Base-by-base conservation (phyloP, 2,113 vertebrate species). In the Lagopus muta region DNA sequence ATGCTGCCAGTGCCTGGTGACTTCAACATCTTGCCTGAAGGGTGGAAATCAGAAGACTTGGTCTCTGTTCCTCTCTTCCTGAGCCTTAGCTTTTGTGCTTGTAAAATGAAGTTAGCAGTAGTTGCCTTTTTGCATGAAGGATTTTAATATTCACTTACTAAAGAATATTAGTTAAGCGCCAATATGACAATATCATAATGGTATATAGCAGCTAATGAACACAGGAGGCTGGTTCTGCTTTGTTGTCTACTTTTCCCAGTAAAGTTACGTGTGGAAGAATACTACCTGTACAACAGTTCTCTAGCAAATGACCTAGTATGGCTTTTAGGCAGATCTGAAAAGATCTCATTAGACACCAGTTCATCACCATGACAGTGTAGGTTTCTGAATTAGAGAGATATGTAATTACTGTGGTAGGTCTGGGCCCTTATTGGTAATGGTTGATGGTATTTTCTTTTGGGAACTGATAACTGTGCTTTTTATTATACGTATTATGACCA, bases 101-200 rank as follows among this genome's bases (percentile, higher is more conserved):
- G 17, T 5, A 71, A 94, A 91, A 88, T 94, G 8, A 88, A 88
- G 36, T 62, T 90, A 90, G 40, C 30, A 65, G 61, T 43, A 72
- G 32, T 54, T 88, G 42, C 18, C 36, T 45, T 93, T 57, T 45
- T 89, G 11, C 58, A 24, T 47, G 74, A 61, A 86, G 52, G 19
- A 36, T 85, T 85, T 91, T 48, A 80, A 72, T 57, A 69, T 72
- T 77, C 70, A 28, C 58, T 80, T 69, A 52, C 6, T 58, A 91
- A 91, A 89, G 10, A 85, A 10, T 34, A 32, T 50, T 42, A 79
- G 58, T 20, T 12, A 55, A 60, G 20, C 52, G 42, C 52, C 22
- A 75, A 36, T n/a, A 82, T 75, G 30, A 60, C 17, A 57, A 24
- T 69, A 42, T 92, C 61, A 8, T 27, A 64, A 67, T 27, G 75